Conservation (phyloP, 2,797 vertebrate genomes). For the Gallinago solitaria region DNA sequence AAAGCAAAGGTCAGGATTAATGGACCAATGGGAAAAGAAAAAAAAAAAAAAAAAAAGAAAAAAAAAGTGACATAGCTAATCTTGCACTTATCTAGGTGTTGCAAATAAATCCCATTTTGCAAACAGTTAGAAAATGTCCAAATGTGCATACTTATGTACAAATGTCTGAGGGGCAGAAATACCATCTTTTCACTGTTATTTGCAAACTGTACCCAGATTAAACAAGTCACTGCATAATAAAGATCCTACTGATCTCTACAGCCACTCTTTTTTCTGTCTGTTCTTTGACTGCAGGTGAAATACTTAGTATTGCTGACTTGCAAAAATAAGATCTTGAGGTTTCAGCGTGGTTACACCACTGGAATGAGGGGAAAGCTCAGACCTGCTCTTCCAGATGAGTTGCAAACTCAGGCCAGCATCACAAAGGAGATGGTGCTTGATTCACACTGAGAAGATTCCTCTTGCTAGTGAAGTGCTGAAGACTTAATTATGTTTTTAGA, state of each 20-base stretch:
- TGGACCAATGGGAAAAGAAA: rapidly evolving
- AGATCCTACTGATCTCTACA: background rate
- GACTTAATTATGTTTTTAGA: constrained; percentile 52
- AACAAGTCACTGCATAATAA: background rate
- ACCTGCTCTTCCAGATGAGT: background rate
- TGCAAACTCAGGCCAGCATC: background rate
- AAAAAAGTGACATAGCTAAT: background rate
- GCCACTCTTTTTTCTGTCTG: background rate
- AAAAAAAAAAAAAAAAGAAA: too few species aligned
- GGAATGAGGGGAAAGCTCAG: background rate
- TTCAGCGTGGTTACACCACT: background rate
- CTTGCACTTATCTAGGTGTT: background rate
- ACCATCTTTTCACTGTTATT: background rate
- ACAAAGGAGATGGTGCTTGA: background rate
- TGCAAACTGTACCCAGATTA: background rate
- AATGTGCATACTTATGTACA: rapidly evolving
- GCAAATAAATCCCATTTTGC: background rate
- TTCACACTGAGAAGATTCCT: constrained; percentile 17
- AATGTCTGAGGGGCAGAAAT: background rate
- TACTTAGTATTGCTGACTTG: background rate
- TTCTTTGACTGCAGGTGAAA: background rate
- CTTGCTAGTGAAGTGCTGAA: constrained; percentile 24
- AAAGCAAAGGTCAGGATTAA: background rate
- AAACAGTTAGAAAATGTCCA: background rate
- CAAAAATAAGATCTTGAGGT: background rate